Conservation (phyloP, 92 coral and sea anemone species). For the Epizoanthus stellaris region DNA sequence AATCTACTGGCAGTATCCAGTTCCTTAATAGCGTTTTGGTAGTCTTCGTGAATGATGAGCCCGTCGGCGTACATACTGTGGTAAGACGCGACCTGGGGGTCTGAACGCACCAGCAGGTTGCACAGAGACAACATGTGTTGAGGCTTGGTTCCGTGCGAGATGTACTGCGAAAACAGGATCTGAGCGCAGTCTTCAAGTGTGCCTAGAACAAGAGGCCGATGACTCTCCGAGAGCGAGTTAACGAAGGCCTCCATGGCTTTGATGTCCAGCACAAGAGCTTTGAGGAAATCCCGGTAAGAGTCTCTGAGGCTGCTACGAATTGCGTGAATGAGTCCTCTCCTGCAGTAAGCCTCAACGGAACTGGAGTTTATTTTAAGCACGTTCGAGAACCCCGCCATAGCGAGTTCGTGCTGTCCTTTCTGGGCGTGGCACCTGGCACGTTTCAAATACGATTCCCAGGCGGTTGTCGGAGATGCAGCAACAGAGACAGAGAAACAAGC, state of each 20-base stretch:
- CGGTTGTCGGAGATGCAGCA: constrained; percentile 65
- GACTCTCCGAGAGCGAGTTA: constrained; percentile 60
- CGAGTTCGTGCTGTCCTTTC: constrained; percentile 49
- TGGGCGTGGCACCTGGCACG: constrained; percentile 60
- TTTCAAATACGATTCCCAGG: constrained; percentile 63
- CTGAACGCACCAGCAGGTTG: constrained; percentile 73
- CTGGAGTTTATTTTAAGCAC: constrained; percentile 59
- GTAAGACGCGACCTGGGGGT: constrained; percentile 60
- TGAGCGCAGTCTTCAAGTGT: constrained; percentile 83
- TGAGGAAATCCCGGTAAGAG: constrained; percentile 70
- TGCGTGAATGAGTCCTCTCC: constrained; percentile 58
- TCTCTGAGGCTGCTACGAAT: constrained; percentile 46
- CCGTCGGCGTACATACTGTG: constrained; percentile 90
- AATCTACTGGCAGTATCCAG: constrained; percentile 74
- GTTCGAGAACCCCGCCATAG: constrained; percentile 58
- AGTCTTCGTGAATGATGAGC: constrained; percentile 74
- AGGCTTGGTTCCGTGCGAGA: constrained; percentile 68
- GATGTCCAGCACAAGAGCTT: constrained; percentile 65
- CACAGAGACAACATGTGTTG: constrained; percentile 76
- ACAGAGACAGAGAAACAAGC: constrained; percentile 69
- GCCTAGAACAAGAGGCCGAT: constrained; percentile 59
- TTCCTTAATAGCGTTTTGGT: constrained; percentile 76
- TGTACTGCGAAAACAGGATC: constrained; percentile 74
- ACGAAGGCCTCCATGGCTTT: constrained; percentile 66
- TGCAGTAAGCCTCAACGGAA: constrained; percentile 61